Percentiles rank a stretch among this genome's conserved stretches.
These are phyloP conservation scores for Laothoe populi DNA, from an alignment of 2,888 invertebrate species.

Conservation along the genomic window DNA sequence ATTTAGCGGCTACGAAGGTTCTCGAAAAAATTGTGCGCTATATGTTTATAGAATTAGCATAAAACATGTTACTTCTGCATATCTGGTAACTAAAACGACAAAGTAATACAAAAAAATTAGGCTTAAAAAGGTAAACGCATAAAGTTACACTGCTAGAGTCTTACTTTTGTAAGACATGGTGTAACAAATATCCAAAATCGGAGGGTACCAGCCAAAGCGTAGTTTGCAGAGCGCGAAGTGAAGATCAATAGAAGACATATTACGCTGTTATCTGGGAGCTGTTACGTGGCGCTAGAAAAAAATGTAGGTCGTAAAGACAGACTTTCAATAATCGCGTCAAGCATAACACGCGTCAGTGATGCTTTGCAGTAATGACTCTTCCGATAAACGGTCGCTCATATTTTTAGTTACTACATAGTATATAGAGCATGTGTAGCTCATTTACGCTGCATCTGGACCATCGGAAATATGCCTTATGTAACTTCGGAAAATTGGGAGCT, in stretches of 20 bases:
- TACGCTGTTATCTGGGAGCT: conserved; percentile 20
- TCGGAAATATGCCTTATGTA: too few species aligned
- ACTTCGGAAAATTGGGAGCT: too few species aligned
- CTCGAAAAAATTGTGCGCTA: too few species aligned
- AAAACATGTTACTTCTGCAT: too few species aligned
- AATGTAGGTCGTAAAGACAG: conserved; percentile 1
- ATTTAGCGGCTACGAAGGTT: too few species aligned
- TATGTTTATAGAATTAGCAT: too few species aligned
- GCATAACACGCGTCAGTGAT: too few species aligned
- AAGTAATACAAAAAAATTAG: background rate
- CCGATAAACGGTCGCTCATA: too few species aligned
- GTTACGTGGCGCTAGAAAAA: conserved; percentile 11
- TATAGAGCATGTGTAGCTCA: too few species aligned
- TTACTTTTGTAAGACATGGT: background rate
- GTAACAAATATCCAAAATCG: conserved; percentile 10
- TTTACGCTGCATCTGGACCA: too few species aligned
- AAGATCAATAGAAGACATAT: conserved; percentile 24
- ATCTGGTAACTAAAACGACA: background rate
- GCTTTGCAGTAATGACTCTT: too few species aligned
- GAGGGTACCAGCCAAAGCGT: background rate
- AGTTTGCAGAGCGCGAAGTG: conserved; percentile 12
- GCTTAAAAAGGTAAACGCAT: background rate
- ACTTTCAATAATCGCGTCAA: background rate
- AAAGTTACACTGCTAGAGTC: background rate
- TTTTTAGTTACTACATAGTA: too few species aligned